Evolutionary conservation across 1,140 invertebrate genomes (phyloP), one percentile per base, ranked within the genome.

Genomic region (Polypedilum pembai): DNA sequence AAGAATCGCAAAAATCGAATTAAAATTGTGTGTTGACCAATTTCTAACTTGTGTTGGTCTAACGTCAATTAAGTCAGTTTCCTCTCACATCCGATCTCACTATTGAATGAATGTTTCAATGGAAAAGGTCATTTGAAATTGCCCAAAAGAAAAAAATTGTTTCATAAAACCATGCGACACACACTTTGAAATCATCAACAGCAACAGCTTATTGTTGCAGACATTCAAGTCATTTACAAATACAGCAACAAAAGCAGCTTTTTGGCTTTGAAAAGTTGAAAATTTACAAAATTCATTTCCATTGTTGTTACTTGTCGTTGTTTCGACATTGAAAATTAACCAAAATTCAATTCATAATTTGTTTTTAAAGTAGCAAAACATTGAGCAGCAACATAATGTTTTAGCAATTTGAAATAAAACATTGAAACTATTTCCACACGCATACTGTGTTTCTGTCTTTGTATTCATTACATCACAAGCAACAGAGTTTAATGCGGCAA

Each of bases 271-370:
- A 56, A 56, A 56, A 56, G 12, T 56, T 56, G 12, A 15, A 56
- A n/a, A 15, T 56, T 56, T 56, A 56, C 45, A 56, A 56, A 56
- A 56, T 56, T 56, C n/a, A n/a, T 56, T 56, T 56, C n/a, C 45
- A 56, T 56, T 56, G 45, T 56, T 56, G 12, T n/a, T 56, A 12
- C 45, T 56, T 56, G 45, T 56, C 1, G 1, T n/a, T 56, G 45
- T 15, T 56, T n/a, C 45, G 45, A 56, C 45, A 56, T 56, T 56
- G 45, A 56, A 56, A 56, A 33, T 5, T 33, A 33, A 33, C 24
- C 24, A 33, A 33, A 33, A 1, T 33, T 33, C 2, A 33, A 33
- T 33, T 33, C 24, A 33, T 33, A 33, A 33, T 33, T 33, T n/a
- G n/a, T n/a, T 33, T 33, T 33, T 33, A 33, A 33, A 5, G 2